phyloP scores from a whole-genome alignment of 2,113 vertebrate genomes.

The Oxyura jamaicensis region DNA sequence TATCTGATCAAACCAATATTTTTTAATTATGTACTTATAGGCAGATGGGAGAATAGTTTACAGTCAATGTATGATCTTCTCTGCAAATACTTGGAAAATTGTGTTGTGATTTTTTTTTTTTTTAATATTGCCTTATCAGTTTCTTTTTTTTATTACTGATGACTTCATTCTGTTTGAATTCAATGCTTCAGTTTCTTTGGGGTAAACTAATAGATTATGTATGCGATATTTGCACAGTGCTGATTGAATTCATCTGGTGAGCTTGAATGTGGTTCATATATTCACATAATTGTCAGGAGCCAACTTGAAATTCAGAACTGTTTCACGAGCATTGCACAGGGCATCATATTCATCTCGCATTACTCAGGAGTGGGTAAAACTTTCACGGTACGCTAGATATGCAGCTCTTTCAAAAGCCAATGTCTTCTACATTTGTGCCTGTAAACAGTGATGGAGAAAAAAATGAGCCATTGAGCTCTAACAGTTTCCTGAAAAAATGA shows the following conservation, averaged over 20 bases:
- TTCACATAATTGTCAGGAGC: constrained; percentile 76
- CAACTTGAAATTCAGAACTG: constrained; percentile 77
- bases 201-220: constrained; percentile 87
- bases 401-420: constrained; percentile 1
- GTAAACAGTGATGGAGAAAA: not conserved
- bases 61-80: constrained; percentile 70
- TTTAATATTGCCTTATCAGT: constrained; percentile 79
- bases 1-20: constrained; percentile 81
- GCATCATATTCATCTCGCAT: constrained; percentile 61
- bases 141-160: constrained; percentile 79
- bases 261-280: constrained; percentile 75
- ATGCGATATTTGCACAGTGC: constrained; percentile 80
- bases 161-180: constrained; percentile 85
- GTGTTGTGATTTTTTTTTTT: constrained; percentile 48
- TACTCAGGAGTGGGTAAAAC: constrained; percentile 26
- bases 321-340: constrained; percentile 58
- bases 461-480: not conserved
- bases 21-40: constrained; percentile 79
- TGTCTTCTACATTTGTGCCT: constrained; percentile 20
- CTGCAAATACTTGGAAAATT: constrained; percentile 73
- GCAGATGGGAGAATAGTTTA: constrained; percentile 76
- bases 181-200: constrained; percentile 80
- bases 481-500: not conserved
- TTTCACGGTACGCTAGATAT: constrained; percentile 5
- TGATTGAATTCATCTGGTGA: constrained; percentile 86